phyloP scores from a whole-genome alignment of 2,888 invertebrate genomes.

The Sphaerophoria rueppellii region DNA sequence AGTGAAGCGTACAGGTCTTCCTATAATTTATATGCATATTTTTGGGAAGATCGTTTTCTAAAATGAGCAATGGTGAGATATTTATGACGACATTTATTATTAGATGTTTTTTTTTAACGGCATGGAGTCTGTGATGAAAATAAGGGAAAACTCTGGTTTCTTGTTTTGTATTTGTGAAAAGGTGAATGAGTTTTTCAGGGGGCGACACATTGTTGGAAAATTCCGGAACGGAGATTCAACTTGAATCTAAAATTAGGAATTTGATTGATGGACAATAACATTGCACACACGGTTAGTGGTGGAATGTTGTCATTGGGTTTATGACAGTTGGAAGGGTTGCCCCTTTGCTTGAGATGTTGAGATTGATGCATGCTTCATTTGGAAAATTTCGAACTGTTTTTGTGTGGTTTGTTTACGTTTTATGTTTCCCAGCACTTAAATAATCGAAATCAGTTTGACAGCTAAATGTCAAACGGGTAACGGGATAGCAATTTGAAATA shows the following conservation, averaged over 20 bases:
- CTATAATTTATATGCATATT: slow-evolving; percentile 54
- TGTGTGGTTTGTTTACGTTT: not conserved
- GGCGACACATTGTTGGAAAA: not conserved
- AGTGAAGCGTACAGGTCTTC: slow-evolving; percentile 38
- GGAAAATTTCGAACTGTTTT: not conserved
- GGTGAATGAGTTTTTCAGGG: slow-evolving; percentile 37
- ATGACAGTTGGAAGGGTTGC: slow-evolving; percentile 20
- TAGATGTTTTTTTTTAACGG: slow-evolving; percentile 51
- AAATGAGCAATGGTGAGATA: slow-evolving; percentile 53
- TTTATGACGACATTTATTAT: slow-evolving; percentile 71
- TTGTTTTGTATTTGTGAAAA: slow-evolving; percentile 24
- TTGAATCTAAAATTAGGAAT: slow-evolving; percentile 58
- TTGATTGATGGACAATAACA: slow-evolving; percentile 70
- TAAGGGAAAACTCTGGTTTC: not conserved
- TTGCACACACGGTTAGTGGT: slow-evolving; percentile 17
- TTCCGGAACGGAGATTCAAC: slow-evolving; percentile 38
- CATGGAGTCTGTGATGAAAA: slow-evolving; percentile 11
- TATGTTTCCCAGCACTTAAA: no score
- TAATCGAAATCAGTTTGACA: no score
- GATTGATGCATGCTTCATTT: slow-evolving; percentile 59
- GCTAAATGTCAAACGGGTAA: no score
- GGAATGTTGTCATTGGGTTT: slow-evolving; percentile 61
- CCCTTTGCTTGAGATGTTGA: slow-evolving; percentile 19
- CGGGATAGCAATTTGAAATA: no score
- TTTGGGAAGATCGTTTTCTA: slow-evolving; percentile 29